phyloP scores from a whole-genome alignment of 2,797 vertebrate genomes.

The Pangasius mekongensis region DNA sequence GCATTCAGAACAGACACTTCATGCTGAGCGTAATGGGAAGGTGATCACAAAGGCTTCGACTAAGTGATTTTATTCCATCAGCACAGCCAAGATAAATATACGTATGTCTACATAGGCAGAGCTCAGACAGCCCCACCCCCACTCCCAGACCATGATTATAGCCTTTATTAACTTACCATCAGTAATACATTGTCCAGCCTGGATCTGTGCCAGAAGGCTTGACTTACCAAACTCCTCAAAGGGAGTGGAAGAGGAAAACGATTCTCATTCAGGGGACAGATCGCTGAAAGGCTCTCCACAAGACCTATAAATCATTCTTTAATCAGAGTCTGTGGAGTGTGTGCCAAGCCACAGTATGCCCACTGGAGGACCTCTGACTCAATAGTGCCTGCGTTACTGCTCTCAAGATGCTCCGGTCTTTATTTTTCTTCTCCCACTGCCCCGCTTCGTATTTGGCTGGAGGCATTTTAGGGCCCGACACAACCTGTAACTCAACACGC shows the following conservation, averaged over 20 bases:
- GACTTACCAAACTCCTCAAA: slow-evolving; percentile 82
- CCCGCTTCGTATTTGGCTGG: slow-evolving; percentile 27
- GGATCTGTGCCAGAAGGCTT: slow-evolving; percentile 74
- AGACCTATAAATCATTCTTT: slow-evolving; percentile 85
- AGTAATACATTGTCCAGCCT: slow-evolving; percentile 73
- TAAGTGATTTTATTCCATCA: slow-evolving; percentile 60
- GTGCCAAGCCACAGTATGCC: slow-evolving; percentile 70
- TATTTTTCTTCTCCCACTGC: slow-evolving; percentile 57
- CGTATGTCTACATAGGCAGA: background rate
- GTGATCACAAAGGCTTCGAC: slow-evolving; percentile 64
- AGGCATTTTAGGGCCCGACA: slow-evolving; percentile 27
- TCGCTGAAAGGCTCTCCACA: slow-evolving; percentile 78
- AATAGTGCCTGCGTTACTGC: slow-evolving; percentile 66
- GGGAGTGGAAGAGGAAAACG: slow-evolving; percentile 60
- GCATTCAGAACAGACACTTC: slow-evolving; percentile 46
- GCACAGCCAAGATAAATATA: slow-evolving; percentile 68
- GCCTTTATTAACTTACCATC: slow-evolving; percentile 72
- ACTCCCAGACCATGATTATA: slow-evolving; percentile 66
- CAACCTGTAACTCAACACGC: slow-evolving; percentile 25
- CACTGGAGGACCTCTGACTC: slow-evolving; percentile 75
- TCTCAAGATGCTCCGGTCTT: slow-evolving; percentile 55
- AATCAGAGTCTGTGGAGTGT: slow-evolving; percentile 79
- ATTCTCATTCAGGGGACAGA: slow-evolving; percentile 82
- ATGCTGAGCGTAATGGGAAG: slow-evolving; percentile 55
- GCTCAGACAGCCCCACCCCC: slow-evolving; percentile 16